Evolutionary conservation across 1,140 invertebrate species (phyloP).

Genomic region (Procambarus clarkii): DNA sequence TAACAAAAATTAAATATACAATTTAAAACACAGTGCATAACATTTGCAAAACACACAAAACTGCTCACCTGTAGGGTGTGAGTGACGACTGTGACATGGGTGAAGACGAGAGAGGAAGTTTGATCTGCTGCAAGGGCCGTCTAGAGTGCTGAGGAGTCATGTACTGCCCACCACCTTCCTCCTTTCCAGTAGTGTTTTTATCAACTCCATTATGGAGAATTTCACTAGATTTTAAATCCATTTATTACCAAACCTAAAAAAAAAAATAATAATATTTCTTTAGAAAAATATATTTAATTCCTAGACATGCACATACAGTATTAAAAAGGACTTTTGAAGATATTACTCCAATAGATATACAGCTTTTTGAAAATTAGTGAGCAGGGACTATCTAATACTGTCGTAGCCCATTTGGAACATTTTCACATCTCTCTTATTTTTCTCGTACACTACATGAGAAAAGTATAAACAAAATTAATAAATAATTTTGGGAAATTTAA

Average conservation of each 20-base stretch:
- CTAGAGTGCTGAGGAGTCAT: background rate
- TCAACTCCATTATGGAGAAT: background rate
- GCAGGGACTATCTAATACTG: too few species aligned
- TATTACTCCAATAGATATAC: too few species aligned
- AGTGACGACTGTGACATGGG: background rate
- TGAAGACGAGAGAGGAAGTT: background rate
- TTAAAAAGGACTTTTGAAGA: too few species aligned
- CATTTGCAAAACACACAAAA: background rate
- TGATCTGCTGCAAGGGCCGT: slow-evolving; percentile 11
- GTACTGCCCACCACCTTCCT: background rate
- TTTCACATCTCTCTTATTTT: too few species aligned
- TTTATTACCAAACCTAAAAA: background rate
- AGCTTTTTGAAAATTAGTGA: too few species aligned
- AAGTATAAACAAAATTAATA: too few species aligned
- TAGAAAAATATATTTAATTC: too few species aligned
- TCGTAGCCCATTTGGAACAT: too few species aligned
- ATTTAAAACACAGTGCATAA: background rate
- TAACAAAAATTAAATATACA: background rate
- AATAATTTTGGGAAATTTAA: too few species aligned
- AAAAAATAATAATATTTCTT: background rate
- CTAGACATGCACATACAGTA: too few species aligned
- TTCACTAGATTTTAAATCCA: background rate
- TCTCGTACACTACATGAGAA: too few species aligned
- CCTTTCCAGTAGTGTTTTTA: background rate
- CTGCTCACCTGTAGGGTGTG: slow-evolving; percentile 13